Conservation (phyloP, 1,140 invertebrate genomes). For the Parapsyche elsis region DNA sequence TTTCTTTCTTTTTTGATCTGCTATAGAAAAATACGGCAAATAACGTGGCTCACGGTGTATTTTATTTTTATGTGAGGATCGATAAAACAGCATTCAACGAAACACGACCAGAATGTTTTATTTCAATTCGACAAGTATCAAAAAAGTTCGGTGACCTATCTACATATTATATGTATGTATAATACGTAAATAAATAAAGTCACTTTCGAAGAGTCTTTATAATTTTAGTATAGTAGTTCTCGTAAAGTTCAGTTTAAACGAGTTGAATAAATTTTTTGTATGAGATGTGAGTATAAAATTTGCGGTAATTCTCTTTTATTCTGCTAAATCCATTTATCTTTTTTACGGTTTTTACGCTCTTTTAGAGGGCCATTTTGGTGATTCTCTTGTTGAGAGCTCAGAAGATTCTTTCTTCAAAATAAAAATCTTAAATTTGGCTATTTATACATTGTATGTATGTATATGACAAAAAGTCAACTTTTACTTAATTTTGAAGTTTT, state of each 20-base stretch:
- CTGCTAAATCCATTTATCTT: slow-evolving; percentile 4
- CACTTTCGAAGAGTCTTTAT: no score
- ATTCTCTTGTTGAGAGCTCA: neutral
- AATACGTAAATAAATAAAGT: no score
- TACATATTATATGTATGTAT: no score
- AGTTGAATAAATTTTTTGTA: no score
- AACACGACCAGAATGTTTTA: slow-evolving; percentile 9
- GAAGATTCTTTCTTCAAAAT: neutral
- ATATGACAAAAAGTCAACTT: no score
- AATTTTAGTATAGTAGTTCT: no score
- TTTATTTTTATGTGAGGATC: slow-evolving; percentile 8
- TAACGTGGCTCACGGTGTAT: neutral
- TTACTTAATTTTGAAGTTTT: no score
- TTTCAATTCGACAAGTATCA: neutral
- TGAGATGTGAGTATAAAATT: neutral
- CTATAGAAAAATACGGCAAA: neutral
- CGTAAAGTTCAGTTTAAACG: no score
- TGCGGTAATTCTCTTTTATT: neutral
- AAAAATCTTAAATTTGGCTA: no score
- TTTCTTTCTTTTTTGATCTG: slow-evolving; percentile 28
- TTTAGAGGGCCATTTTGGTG: neutral
- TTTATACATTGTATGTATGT: no score
- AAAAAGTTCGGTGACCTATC: no score
- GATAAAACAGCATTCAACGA: slow-evolving; percentile 8
- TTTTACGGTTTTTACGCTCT: neutral